Evolutionary conservation across 37 sponge, comb jelly and placozoan species (phyloP).

Genomic region (Cliona cf. orientalis): DNA sequence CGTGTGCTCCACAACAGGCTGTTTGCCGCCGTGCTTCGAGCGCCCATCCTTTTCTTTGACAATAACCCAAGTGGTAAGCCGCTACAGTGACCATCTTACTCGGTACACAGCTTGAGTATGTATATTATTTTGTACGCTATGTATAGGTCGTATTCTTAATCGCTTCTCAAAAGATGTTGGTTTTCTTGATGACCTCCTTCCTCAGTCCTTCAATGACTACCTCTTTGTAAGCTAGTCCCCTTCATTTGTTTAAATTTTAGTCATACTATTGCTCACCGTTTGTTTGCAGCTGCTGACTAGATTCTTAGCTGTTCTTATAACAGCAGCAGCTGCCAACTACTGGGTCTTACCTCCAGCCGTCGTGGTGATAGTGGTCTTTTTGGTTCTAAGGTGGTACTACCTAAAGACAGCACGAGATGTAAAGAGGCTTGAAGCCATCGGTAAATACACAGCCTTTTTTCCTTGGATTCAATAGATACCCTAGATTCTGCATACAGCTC

Average conservation of each 20-base stretch:
- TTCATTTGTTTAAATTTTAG: not conserved
- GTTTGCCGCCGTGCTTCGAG: slow-evolving; percentile 58
- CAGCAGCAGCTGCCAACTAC: slow-evolving; percentile 58
- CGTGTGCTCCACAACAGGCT: slow-evolving; percentile 72
- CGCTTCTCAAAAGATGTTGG: slow-evolving; percentile 83
- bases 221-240: slow-evolving; percentile 35
- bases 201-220: slow-evolving; percentile 42
- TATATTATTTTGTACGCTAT: no score
- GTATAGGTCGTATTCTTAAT: slow-evolving; percentile 75
- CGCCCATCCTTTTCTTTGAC: slow-evolving; percentile 83
- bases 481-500: no score
- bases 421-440: slow-evolving; percentile 80
- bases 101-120: no score
- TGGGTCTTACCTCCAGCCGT: slow-evolving; percentile 51
- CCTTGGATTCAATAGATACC: no score
- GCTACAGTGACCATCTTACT: no score
- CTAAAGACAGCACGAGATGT: slow-evolving; percentile 66
- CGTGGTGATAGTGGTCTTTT: slow-evolving; percentile 34
- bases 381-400: slow-evolving; percentile 59
- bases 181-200: slow-evolving; percentile 74
- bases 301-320: slow-evolving; percentile 53
- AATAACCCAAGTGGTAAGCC: slow-evolving; percentile 76
- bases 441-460: slow-evolving; percentile 53
- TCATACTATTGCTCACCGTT: not conserved
- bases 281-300: slow-evolving; percentile 44